These are phyloP conservation scores for Corythornis cristatus DNA, from an alignment of 2,113 vertebrate species.

Conservation along the genomic window DNA sequence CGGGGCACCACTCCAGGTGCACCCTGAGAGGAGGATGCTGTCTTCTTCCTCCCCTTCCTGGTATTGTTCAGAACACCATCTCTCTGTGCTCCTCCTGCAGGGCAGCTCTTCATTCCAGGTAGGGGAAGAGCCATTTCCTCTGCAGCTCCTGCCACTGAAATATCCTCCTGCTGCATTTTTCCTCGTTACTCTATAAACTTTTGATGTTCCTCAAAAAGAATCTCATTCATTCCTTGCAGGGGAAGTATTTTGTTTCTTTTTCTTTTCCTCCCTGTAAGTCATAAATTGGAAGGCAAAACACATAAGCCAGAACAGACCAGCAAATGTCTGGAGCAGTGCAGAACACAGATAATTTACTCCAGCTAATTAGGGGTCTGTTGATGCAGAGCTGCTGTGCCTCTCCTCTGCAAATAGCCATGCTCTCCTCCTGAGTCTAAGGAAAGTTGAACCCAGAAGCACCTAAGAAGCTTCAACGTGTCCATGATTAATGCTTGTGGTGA, in stretches of 20 bases:
- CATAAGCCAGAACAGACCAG: not conserved
- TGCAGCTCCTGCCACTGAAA: not conserved
- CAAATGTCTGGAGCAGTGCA: not conserved
- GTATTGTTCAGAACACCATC: not conserved
- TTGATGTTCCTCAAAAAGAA: not conserved
- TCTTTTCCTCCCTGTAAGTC: accelerated
- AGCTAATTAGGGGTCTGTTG: not conserved
- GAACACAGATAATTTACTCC: not conserved
- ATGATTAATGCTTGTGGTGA: not conserved
- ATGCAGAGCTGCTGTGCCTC: not conserved
- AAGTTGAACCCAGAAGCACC: not conserved
- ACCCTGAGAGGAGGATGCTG: not conserved
- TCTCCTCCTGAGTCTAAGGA: not conserved
- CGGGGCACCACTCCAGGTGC: not conserved
- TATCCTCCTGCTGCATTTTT: not conserved
- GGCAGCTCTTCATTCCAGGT: not conserved
- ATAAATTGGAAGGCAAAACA: not conserved
- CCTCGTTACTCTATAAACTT: not conserved
- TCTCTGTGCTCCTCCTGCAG: not conserved
- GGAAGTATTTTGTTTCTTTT: not conserved
- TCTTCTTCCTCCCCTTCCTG: not conserved
- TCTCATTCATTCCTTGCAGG: not conserved
- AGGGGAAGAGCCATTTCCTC: not conserved
- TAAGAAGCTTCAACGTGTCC: not conserved
- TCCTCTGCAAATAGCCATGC: not conserved